A percentile compares a stretch with the other conserved stretches of the same genome.
These are phyloP conservation scores for Scaptomyza polygonia DNA, from an alignment of 2,888 invertebrate genomes.

Conservation along the genomic window DNA sequence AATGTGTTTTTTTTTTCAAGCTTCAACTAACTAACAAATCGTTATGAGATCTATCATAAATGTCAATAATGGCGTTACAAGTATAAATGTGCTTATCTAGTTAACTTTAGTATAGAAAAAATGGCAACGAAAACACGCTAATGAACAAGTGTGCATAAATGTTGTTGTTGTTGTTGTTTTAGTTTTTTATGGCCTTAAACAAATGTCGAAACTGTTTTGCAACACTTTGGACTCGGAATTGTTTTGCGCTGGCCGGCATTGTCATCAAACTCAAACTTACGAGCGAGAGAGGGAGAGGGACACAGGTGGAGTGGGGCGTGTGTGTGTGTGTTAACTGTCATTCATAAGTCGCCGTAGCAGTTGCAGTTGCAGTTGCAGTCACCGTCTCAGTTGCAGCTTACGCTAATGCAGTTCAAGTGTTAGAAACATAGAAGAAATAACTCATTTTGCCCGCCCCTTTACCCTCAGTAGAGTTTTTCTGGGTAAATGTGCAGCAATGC, in stretches of 20 bases:
- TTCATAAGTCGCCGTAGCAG: constrained; percentile 25
- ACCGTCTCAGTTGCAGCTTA: constrained; percentile 59
- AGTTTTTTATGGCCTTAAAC: constrained; percentile 35
- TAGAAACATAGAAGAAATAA: constrained; percentile 72
- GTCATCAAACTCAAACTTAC: constrained; percentile 37
- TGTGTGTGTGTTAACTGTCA: constrained; percentile 36
- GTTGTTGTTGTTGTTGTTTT: background rate
- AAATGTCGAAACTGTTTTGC: constrained; percentile 52
- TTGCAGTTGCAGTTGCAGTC: constrained; percentile 10
- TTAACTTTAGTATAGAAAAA: background rate
- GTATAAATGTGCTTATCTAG: constrained; percentile 1
- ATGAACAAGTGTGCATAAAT: constrained; percentile 28
- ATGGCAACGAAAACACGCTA: constrained; percentile 10
- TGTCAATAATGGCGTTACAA: constrained; percentile 1
- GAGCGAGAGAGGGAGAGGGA: background rate
- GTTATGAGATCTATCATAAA: background rate
- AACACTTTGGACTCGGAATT: constrained; percentile 52
- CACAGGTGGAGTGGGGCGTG: constrained; percentile 4
- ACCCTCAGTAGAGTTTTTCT: constrained; percentile 9
- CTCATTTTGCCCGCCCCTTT: constrained; percentile 34
- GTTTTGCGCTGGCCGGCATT: constrained; percentile 46
- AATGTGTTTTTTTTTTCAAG: no score
- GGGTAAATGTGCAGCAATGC: constrained; percentile 58
- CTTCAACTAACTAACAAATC: background rate
- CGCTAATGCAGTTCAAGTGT: constrained; percentile 76